phyloP scores from a whole-genome alignment of 2,888 invertebrate species.

The Apotomis betuletana region DNA sequence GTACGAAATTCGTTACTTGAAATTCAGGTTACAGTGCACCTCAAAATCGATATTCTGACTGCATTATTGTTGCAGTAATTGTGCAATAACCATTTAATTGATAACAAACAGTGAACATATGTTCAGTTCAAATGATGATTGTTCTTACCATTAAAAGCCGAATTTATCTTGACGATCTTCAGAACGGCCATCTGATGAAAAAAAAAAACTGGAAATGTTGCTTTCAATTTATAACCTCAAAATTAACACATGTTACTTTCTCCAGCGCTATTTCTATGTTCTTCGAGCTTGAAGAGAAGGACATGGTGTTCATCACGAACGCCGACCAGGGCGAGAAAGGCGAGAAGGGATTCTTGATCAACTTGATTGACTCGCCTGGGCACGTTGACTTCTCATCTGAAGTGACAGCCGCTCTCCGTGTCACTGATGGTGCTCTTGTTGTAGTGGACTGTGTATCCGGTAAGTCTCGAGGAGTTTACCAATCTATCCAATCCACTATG shows the following conservation, averaged over 20 bases:
- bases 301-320: conserved; percentile 96
- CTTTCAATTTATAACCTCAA: conserved; percentile 12
- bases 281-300: conserved; percentile 98
- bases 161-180: conserved; percentile 73
- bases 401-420: conserved; percentile 99
- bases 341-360: conserved; percentile 99
- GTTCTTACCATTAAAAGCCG: conserved; percentile 80
- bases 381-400: conserved; percentile 99
- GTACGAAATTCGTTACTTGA: neutral
- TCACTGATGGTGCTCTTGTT: conserved; percentile 99
- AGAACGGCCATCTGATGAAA: conserved; percentile 84
- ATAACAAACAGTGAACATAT: neutral
- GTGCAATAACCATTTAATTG: conserved; percentile 38
- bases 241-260: conserved; percentile 40
- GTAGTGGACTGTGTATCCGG: conserved; percentile 99
- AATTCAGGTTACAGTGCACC: conserved; percentile 18
- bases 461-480: conserved; percentile 67
- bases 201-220: conserved; percentile 22
- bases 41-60: conserved; percentile 31
- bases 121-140: conserved; percentile 72
- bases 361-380: conserved; percentile 99
- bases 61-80: conserved; percentile 25
- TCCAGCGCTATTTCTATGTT: conserved; percentile 99
- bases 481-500: neutral
- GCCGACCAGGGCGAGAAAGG: conserved; percentile 95